Conservation (phyloP, 2,113 vertebrate species). For the Microtus pennsylvanicus region DNA sequence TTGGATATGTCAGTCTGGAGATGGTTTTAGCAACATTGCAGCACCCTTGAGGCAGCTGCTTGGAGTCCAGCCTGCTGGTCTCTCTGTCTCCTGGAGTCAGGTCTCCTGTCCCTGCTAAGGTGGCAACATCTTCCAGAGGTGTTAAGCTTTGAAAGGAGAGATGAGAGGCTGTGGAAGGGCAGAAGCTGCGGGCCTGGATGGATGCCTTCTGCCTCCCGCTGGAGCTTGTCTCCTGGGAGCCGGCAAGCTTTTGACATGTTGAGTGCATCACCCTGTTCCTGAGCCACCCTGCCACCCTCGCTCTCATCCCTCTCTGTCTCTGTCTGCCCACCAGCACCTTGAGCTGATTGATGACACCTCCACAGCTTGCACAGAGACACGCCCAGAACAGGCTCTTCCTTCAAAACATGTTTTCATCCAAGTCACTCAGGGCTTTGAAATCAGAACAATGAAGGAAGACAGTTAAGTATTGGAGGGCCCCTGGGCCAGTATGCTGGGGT, state of each 20-base stretch:
- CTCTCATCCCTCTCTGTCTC: not conserved
- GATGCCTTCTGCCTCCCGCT: not conserved
- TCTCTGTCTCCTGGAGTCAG: not conserved
- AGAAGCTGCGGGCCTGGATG: not conserved
- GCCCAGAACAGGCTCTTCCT: not conserved
- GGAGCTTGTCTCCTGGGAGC: not conserved
- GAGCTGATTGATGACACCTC: not conserved
- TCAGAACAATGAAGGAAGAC: not conserved
- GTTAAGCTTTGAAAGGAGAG: constrained; percentile 62
- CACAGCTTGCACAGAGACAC: not conserved
- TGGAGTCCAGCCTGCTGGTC: not conserved
- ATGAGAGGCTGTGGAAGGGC: no score
- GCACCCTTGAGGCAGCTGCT: not conserved
- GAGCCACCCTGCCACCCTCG: not conserved
- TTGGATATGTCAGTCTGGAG: not conserved
- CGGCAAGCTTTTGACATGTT: not conserved
- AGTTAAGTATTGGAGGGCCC: not conserved
- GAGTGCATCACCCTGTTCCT: not conserved
- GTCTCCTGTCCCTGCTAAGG: not conserved
- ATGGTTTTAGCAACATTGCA: not conserved
- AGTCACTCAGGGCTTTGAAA: not conserved
- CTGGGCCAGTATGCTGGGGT: not conserved
- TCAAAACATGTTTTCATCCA: constrained; percentile 42
- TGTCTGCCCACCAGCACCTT: not conserved
- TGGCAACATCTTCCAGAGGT: not conserved